Conservation (phyloP, 2,113 vertebrate species). For the Xiphophorus maculatus region DNA sequence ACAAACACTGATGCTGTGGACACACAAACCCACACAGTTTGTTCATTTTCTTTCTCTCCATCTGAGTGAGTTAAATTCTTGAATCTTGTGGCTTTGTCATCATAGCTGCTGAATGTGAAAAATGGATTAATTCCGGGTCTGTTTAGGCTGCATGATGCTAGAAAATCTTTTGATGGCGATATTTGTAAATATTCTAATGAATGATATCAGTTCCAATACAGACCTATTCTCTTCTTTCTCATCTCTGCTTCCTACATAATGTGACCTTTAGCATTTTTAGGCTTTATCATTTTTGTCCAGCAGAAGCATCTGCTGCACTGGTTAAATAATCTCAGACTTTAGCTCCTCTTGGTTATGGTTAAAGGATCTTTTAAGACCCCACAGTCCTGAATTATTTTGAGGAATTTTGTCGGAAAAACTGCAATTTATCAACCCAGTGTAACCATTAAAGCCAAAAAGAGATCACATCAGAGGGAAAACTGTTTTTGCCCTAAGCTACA, state of each 20-base stretch:
- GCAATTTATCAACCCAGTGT: not conserved
- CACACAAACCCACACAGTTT: not conserved
- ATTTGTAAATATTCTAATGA: not conserved
- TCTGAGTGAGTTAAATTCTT: not conserved
- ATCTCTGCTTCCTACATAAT: not conserved
- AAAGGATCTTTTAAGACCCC: conserved; percentile 6
- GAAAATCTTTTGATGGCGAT: not conserved
- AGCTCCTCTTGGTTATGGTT: not conserved
- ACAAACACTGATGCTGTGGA: conserved; percentile 2
- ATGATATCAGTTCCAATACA: not conserved
- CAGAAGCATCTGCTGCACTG: too few relatives aligned
- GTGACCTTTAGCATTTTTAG: not conserved
- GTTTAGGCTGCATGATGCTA: not conserved
- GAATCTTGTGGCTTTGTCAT: not conserved
- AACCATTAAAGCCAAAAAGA: not conserved
- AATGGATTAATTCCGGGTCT: conserved; percentile 24
- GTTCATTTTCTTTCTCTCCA: not conserved
- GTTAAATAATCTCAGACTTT: not conserved
- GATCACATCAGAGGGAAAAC: not conserved
- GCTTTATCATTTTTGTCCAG: too few relatives aligned
- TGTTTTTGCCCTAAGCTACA: too few relatives aligned
- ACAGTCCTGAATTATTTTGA: not conserved
- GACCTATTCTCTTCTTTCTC: not conserved
- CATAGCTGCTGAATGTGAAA: conserved; percentile 8
- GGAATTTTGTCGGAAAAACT: not conserved